A percentile compares a stretch with the other conserved stretches of the same genome.
Evolutionary conservation across 2,113 vertebrate genomes (phyloP).

Genomic region (Emydocephalus ijimae): DNA sequence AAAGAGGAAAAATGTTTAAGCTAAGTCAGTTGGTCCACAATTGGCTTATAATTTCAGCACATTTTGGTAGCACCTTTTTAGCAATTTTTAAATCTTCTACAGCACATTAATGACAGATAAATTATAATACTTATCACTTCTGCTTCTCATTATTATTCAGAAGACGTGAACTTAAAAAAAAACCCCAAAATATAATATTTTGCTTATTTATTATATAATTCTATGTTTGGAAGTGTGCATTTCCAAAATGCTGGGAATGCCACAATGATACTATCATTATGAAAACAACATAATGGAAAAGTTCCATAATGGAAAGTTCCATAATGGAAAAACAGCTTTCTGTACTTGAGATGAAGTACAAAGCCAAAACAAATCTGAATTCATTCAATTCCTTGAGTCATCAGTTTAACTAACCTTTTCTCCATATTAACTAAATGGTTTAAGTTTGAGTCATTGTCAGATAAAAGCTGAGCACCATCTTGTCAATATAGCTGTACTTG

Average conservation of each 20-base stretch:
- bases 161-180: conserved; percentile 9
- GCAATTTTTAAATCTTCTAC: conserved; percentile 3
- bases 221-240: not conserved
- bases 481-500: not conserved
- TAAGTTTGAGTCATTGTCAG: not conserved
- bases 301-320: not conserved
- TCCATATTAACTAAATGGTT: not conserved
- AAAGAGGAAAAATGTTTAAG: conserved; percentile 24
- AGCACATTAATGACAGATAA: conserved; percentile 38
- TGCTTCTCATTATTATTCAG: conserved; percentile 35
- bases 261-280: not conserved
- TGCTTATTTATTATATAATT: not conserved
- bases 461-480: not conserved
- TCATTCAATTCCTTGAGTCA: not conserved
- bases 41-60: conserved; percentile 6
- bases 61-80: conserved; percentile 19
- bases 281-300: not conserved
- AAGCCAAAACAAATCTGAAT: not conserved
- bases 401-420: not conserved
- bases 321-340: not conserved
- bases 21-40: conserved; percentile 21
- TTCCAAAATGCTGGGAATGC: not conserved
- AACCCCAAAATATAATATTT: not conserved
- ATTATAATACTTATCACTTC: conserved; percentile 41
- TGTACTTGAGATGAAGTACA: conserved; percentile 7